These are phyloP conservation scores for Protonemura montana DNA, from an alignment of 2,888 invertebrate genomes.

Conservation along the genomic window DNA sequence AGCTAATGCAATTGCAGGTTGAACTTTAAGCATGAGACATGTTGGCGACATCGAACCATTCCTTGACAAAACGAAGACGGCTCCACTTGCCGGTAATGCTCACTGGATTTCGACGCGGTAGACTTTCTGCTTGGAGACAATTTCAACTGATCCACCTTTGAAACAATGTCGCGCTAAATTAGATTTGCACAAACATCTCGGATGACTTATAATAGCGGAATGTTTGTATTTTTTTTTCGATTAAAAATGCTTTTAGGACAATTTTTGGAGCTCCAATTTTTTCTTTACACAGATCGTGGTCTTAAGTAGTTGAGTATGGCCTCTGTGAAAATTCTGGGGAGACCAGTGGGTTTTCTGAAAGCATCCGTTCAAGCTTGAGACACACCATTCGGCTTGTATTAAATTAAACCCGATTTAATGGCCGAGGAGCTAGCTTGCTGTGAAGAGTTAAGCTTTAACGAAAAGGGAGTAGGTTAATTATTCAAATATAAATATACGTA, in stretches of 20 bases:
- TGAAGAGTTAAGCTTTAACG: neutral
- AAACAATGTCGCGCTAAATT: neutral
- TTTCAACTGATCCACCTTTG: neutral
- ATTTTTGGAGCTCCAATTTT: neutral
- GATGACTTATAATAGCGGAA: neutral
- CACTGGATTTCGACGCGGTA: too few species aligned
- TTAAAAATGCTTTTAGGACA: neutral
- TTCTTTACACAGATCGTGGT: neutral
- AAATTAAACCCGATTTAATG: slow-evolving; percentile 2
- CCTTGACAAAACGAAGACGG: neutral
- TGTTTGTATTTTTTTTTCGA: neutral
- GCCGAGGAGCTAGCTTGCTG: neutral
- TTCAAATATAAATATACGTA: neutral
- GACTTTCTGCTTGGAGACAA: neutral
- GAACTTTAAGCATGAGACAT: neutral
- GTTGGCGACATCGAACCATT: neutral
- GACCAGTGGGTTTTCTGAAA: neutral
- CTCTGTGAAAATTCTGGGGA: neutral
- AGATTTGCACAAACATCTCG: neutral
- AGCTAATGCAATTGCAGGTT: neutral
- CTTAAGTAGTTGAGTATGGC: neutral
- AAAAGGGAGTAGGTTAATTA: neutral
- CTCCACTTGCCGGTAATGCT: neutral
- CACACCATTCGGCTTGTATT: neutral
- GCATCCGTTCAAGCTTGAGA: neutral